A percentile compares a stretch with the other conserved stretches of the same genome.
phyloP scores from a whole-genome alignment of 2,113 vertebrate genomes.

The Hystrix brachyura region DNA sequence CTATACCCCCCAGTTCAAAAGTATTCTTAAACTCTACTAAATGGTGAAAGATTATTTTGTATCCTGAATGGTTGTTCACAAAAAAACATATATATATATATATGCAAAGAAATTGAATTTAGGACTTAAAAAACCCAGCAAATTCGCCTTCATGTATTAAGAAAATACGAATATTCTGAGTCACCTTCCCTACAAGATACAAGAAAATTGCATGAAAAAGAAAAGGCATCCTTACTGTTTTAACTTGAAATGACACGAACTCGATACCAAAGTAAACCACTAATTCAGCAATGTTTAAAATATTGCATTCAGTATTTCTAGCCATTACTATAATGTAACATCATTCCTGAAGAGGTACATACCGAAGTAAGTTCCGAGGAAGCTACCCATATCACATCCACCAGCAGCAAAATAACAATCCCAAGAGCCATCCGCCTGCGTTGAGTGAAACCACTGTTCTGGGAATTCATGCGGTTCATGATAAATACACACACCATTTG shows the following conservation, averaged over 20 bases:
- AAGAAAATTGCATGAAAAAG: slow-evolving; percentile 31
- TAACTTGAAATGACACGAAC: slow-evolving; percentile 4
- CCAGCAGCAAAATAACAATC: slow-evolving; percentile 95
- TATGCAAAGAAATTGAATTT: background rate
- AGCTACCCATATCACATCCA: slow-evolving; percentile 98
- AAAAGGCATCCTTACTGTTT: slow-evolving; percentile 12
- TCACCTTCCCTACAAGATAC: background rate
- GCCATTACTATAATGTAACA: background rate
- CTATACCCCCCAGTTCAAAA: background rate
- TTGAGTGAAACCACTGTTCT: slow-evolving; percentile 92
- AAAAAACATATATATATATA: background rate
- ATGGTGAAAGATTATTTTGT: background rate
- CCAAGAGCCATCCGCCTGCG: slow-evolving; percentile 95
- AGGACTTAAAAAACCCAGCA: background rate
- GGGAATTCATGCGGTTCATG: slow-evolving; percentile 96
- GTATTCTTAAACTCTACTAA: slow-evolving; percentile 26
- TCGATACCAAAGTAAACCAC: slow-evolving; percentile 9
- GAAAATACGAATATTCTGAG: slow-evolving; percentile 28
- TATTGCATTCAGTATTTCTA: background rate
- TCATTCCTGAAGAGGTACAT: slow-evolving; percentile 82
- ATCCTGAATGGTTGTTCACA: background rate
- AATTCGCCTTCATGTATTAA: slow-evolving; percentile 26
- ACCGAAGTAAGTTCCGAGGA: slow-evolving; percentile 98
- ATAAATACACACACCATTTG: slow-evolving; percentile 95
- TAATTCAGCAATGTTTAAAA: background rate